Evolutionary conservation across 2,113 vertebrate genomes (phyloP), one percentile per base, ranked within the genome.

Genomic region (Prinia subflava): DNA sequence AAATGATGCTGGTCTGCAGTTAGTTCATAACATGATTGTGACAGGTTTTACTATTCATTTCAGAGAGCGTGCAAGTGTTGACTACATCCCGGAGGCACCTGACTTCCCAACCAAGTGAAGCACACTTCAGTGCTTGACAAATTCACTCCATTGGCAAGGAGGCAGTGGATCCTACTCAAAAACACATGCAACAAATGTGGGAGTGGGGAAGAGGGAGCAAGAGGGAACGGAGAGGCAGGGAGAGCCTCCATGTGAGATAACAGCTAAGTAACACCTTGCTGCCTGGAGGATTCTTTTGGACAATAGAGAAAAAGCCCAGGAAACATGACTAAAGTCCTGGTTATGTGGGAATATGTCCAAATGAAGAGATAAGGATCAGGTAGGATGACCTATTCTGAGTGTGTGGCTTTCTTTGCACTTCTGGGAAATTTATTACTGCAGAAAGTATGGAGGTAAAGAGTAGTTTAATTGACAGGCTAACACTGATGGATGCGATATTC

Each of bases 221-320:
- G 47, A 52, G 14, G 15, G 2, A 12, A 73, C 0, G 0, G 27
- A 73, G 27, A 46, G 30, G 10, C 20, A 46, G 27, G 16, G 46
- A 73, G 11, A 62, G 3, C 14, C 11, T 63, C 23, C 30, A 44
- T 30, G 22, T 30, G 30, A 86, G 30, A 13, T n/a, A 59, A 73
- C 20, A 83, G 30, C 18, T n/a, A 60, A 74, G 39, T 47, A 44
- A 55, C 42, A 74, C 35, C 42, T 70, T 86, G 30, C 17, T 53
- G 14, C 46, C 57, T 57, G 42, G 7, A 94, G 20, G 6, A 86
- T 28, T 41, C 37, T 88, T 90, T 27, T 35, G n/a, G 41, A 33
- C 64, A 57, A 19, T 30, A 15, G 13, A 65, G 13, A 67, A 90
- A 75, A 94, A 59, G 28, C 21, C 23, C 8, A 2, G 27, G 21